Evolutionary conservation across 2,113 vertebrate species (phyloP), one percentile per base, ranked within the genome.

Genomic region (Lophotis ruficrista): DNA sequence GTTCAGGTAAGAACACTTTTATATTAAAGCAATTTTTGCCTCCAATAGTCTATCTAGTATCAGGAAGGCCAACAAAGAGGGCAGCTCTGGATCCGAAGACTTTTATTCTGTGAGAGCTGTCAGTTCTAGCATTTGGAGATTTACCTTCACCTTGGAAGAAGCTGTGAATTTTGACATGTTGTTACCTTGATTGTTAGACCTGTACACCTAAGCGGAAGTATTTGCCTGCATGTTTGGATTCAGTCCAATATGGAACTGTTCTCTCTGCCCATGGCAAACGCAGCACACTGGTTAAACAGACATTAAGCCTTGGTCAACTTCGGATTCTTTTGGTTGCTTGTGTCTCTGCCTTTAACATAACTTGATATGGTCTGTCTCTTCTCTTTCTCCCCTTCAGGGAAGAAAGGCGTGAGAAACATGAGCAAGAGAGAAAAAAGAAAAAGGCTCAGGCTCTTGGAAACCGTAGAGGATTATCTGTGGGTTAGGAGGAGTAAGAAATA

Each of bases 371-470:
- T 73, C 43, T 80, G 6, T 93, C 6, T 69, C 14, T 82, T 14
- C 68, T 50, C 7, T 72, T 64, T 80, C 54, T 58, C 7, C 23
- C 20, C 88, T 94, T 47, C 58, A 99, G 99, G 98, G 98, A 98
- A n/a, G 97, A 98, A 31, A 97, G 99, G 43, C 98, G 99, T 62
- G 96, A 96, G 14, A 98, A 97, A 70, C 98, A 97, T 0, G 83
- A 84, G 19, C 97, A 98, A 65, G 97, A 95, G 65, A 97, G 99
- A 41, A 99, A 99, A 94, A 98, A 99, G 96, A 99, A 99, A 97
- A 99, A 99, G 71, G 98, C 98, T 66, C 96, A 95, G 28, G 22
- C 97, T 72, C 96, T 99, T 2, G 98, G 97, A 57, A 98, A 98
- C 14, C 98, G 98, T 24, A 98, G 99, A 97, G 98, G 98, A 43